A percentile compares a stretch with the other conserved stretches of the same genome.
phyloP scores from a whole-genome alignment of 2,888 invertebrate genomes.

The Nephrotoma flavescens region DNA sequence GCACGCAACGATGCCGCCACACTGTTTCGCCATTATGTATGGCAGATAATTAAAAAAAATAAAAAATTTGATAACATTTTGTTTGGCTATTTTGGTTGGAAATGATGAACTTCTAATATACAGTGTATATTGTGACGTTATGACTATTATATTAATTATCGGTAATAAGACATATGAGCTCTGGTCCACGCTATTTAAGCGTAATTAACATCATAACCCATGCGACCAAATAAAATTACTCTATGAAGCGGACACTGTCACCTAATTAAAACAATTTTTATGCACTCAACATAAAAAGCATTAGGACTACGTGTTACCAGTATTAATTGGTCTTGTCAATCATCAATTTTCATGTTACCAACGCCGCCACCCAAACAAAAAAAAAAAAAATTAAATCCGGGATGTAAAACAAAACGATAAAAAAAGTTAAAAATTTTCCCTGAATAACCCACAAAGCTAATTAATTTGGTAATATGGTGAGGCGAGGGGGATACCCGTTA shows the following conservation, averaged over 20 bases:
- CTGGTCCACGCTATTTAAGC: too few species aligned
- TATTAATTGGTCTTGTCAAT: background rate
- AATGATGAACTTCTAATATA: too few species aligned
- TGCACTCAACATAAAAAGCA: background rate
- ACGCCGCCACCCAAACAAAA: background rate
- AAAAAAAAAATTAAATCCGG: background rate
- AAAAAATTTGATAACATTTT: too few species aligned
- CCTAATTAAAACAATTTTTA: background rate
- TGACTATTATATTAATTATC: too few species aligned
- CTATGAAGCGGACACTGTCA: background rate
- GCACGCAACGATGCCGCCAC: too few species aligned
- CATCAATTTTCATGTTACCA: background rate
- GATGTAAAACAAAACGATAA: background rate
- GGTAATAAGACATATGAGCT: too few species aligned
- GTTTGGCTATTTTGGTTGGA: too few species aligned
- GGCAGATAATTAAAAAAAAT: too few species aligned
- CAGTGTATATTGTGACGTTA: too few species aligned
- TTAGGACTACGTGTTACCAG: background rate
- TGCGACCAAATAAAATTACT: too few species aligned
- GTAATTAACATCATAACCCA: too few species aligned
- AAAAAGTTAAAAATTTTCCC: background rate
- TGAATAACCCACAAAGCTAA: background rate
- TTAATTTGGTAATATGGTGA: background rate
- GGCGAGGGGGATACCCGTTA: background rate
- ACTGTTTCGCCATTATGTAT: too few species aligned